Conservation (phyloP, 1,140 invertebrate species). For the Chironomus tepperi region DNA sequence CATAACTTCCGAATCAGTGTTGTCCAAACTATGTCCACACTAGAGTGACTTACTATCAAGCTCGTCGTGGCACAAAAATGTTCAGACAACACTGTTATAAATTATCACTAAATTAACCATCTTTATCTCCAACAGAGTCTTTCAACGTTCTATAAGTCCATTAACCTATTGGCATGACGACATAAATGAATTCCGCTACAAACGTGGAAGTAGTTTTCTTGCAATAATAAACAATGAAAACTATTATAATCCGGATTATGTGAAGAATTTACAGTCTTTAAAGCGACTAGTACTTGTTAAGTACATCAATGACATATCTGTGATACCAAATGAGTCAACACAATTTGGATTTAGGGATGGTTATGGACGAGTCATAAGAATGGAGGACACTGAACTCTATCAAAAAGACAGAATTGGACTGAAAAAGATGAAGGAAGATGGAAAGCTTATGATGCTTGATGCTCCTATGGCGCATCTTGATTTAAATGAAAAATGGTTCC, state of each 20-base stretch:
- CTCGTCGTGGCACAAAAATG: no score
- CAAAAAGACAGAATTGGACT: conserved; percentile 79
- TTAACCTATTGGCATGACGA: conserved; percentile 99
- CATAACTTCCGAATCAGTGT: no score
- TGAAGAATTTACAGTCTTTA: conserved; percentile 67
- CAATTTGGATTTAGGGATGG: conserved; percentile 89
- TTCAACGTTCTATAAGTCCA: conserved; percentile 75
- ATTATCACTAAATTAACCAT: not conserved
- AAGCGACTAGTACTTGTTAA: conserved; percentile 83
- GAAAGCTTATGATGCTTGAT: conserved; percentile 47
- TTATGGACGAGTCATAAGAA: conserved; percentile 46
- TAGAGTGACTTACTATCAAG: no score
- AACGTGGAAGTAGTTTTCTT: conserved; percentile 72
- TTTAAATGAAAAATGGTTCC: conserved; percentile 15
- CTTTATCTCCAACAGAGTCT: conserved; percentile 46
- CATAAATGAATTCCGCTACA: conserved; percentile 69
- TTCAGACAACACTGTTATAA: not conserved
- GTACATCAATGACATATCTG: conserved; percentile 86
- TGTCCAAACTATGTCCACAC: no score
- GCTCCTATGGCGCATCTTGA: not conserved
- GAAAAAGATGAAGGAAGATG: conserved; percentile 58
- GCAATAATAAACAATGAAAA: conserved; percentile 95
- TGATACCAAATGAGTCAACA: conserved; percentile 79
- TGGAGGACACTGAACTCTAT: conserved; percentile 53
- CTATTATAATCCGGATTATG: conserved; percentile 54